phyloP scores from a whole-genome alignment of 2,797 vertebrate genomes.

The Poecilia picta region DNA sequence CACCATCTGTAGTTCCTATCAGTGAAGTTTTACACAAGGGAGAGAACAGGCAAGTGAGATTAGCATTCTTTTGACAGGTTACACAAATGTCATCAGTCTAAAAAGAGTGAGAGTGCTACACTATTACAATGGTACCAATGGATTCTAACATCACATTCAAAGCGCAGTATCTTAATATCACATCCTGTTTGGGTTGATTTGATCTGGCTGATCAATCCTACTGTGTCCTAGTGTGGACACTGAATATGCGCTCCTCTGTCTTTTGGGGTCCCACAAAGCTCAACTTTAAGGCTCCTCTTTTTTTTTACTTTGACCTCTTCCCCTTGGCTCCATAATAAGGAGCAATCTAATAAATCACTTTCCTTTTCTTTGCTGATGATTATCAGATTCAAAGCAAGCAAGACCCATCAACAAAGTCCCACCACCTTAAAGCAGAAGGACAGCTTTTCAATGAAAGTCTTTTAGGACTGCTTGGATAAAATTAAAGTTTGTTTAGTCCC shows the following conservation, averaged over 20 bases:
- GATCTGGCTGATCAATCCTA: neutral
- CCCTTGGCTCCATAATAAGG: neutral
- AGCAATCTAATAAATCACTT: neutral
- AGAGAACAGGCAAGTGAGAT: slow-evolving; percentile 23
- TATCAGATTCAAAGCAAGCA: neutral
- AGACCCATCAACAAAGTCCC: slow-evolving; percentile 8
- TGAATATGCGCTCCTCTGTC: neutral
- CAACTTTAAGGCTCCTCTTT: neutral
- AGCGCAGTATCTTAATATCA: neutral
- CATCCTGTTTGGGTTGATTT: neutral
- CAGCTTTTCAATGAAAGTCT: neutral
- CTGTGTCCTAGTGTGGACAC: neutral
- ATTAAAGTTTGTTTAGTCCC: neutral
- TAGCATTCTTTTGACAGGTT: slow-evolving; percentile 26
- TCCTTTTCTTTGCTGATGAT: neutral
- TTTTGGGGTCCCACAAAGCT: neutral
- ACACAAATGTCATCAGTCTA: slow-evolving; percentile 32
- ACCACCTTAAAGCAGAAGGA: neutral
- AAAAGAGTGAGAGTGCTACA: slow-evolving; percentile 14
- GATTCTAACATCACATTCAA: neutral
- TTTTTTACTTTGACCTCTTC: neutral
- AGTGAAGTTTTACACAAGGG: slow-evolving; percentile 16
- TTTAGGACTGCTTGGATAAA: neutral
- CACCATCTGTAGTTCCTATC: neutral
- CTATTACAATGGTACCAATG: neutral